Percentiles rank a stretch among this genome's conserved stretches.
Conservation (phyloP, 2,797 vertebrate species). For the Anas bernieri region DNA sequence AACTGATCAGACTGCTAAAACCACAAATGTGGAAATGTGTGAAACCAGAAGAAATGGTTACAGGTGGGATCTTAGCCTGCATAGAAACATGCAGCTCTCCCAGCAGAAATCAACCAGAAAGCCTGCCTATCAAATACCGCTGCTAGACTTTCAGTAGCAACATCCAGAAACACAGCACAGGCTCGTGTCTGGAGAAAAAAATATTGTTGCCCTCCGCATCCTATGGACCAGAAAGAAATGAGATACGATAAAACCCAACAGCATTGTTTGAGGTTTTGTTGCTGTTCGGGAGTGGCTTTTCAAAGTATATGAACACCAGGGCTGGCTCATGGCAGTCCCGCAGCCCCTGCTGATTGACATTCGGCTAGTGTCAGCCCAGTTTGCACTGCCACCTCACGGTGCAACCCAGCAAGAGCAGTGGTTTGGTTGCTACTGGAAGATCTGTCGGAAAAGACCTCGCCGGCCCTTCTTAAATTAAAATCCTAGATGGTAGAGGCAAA, state of each 20-base stretch:
- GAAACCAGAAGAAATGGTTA: not conserved
- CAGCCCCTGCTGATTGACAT: fast-evolving
- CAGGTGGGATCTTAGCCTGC: not conserved
- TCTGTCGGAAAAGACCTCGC: not conserved
- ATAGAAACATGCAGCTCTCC: not conserved
- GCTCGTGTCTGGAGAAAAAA: not conserved
- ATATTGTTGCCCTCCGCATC: not conserved
- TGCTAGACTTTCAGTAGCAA: not conserved
- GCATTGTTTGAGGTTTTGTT: not conserved
- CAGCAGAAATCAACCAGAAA: not conserved
- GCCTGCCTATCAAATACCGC: not conserved
- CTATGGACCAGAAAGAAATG: not conserved
- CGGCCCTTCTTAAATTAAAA: not conserved
- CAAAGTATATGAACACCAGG: not conserved
- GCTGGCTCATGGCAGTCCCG: not conserved
- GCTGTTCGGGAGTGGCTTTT: not conserved
- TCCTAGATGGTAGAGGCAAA: not conserved
- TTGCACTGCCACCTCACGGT: not conserved
- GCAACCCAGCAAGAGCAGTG: not conserved
- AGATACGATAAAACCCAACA: not conserved
- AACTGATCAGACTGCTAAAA: not conserved
- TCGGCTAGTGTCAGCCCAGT: not conserved
- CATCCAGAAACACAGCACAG: not conserved
- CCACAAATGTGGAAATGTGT: not conserved
- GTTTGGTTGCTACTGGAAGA: not conserved